phyloP scores from a whole-genome alignment of 1,140 invertebrate genomes.

The Drosophila ficusphila region DNA sequence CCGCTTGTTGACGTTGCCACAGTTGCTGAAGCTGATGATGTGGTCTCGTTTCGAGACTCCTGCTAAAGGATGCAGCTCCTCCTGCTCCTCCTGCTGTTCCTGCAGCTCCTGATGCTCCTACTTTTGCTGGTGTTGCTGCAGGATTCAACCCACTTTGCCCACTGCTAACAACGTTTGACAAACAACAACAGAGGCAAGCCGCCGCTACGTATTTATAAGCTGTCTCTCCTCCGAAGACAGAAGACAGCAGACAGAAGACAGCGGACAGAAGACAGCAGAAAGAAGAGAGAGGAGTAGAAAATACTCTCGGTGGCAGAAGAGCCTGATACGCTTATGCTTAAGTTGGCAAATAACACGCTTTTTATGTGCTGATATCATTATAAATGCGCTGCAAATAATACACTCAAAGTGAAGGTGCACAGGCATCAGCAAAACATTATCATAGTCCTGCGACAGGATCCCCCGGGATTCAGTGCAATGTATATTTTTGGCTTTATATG shows the following conservation, averaged over 20 bases:
- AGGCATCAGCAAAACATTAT: conserved; percentile 23
- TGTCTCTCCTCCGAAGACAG: not conserved
- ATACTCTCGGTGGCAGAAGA: not conserved
- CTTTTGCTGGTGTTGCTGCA: not conserved
- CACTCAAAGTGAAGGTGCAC: conserved; percentile 29
- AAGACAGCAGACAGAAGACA: too few relatives aligned
- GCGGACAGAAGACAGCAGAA: too few relatives aligned
- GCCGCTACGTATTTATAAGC: conserved; percentile 16
- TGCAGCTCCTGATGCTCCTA: not conserved
- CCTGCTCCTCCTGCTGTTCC: not conserved
- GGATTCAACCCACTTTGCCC: not conserved
- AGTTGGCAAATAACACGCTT: conserved; percentile 56
- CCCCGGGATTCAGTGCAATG: too few relatives aligned
- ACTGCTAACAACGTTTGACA: conserved; percentile 40
- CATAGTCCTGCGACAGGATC: conserved; percentile 6
- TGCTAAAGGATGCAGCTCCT: not conserved
- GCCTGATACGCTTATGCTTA: conserved; percentile 36
- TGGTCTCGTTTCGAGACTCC: conserved; percentile 5
- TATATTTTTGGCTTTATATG: not conserved
- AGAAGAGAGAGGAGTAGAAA: too few relatives aligned
- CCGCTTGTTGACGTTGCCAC: conserved; percentile 34
- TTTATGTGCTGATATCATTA: conserved; percentile 52
- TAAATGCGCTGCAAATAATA: conserved; percentile 49
- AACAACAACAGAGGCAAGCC: conserved; percentile 29
- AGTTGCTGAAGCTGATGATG: conserved; percentile 34